Evolutionary conservation across 2,113 vertebrate species (phyloP).

Genomic region (Atlantisia rogersi): DNA sequence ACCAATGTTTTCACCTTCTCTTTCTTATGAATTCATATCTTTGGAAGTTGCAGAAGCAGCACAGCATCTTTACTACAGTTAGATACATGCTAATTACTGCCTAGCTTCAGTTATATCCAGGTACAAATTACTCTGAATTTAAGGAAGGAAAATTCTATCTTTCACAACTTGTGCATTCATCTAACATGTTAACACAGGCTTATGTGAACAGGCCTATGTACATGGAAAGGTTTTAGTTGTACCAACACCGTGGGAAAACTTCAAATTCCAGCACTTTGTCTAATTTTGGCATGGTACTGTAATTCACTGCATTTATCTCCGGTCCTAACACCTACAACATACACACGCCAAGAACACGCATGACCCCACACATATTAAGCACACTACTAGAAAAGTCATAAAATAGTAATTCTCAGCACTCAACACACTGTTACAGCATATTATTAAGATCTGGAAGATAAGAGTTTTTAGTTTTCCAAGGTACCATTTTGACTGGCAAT

Average conservation of each 20-base stretch:
- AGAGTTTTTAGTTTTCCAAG: background rate
- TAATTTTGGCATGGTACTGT: background rate
- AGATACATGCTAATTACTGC: background rate
- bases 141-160: background rate
- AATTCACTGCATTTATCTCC: background rate
- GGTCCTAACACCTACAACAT: background rate
- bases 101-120: background rate
- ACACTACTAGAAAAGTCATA: background rate
- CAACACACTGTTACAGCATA: background rate
- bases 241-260: background rate
- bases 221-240: background rate
- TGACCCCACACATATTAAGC: background rate
- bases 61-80: background rate
- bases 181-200: background rate
- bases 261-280: background rate
- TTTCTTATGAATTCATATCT: background rate
- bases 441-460: background rate
- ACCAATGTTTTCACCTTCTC: background rate
- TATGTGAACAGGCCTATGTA: fast-evolving
- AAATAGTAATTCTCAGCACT: background rate
- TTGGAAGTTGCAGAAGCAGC: background rate
- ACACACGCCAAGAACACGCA: background rate
- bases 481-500: background rate
- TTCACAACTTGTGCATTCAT: background rate
- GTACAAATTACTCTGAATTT: background rate